Conservation (phyloP, 2,888 invertebrate species). For the Unio pictorum region DNA sequence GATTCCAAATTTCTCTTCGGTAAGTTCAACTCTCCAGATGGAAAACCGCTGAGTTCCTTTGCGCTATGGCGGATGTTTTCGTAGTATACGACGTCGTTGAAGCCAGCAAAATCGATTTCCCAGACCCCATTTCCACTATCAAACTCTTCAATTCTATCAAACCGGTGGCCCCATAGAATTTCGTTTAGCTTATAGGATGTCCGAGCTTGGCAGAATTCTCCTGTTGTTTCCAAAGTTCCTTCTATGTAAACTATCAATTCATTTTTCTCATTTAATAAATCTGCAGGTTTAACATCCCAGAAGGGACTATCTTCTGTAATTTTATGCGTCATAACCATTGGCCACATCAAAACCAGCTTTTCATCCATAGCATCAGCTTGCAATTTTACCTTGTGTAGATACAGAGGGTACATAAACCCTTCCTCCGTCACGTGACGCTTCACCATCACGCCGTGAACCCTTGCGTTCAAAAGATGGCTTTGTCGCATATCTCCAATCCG, state of each 20-base stretch:
- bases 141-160: slow-evolving; percentile 60
- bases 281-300: slow-evolving; percentile 90
- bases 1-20: slow-evolving; percentile 12
- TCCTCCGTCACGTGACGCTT: slow-evolving; percentile 51
- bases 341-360: slow-evolving; percentile 97
- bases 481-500: slow-evolving; percentile 71
- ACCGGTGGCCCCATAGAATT: slow-evolving; percentile 67
- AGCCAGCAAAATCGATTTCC: slow-evolving; percentile 58
- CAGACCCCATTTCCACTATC: slow-evolving; percentile 54
- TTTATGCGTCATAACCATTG: slow-evolving; percentile 94
- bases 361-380: slow-evolving; percentile 93
- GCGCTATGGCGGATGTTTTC: slow-evolving; percentile 47
- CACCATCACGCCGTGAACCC: slow-evolving; percentile 55
- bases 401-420: slow-evolving; percentile 71
- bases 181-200: slow-evolving; percentile 72
- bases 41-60: slow-evolving; percentile 36
- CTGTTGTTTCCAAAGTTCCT: slow-evolving; percentile 90
- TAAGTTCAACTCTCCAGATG: slow-evolving; percentile 13
- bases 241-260: slow-evolving; percentile 96
- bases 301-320: slow-evolving; percentile 92
- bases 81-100: slow-evolving; percentile 57
- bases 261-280: slow-evolving; percentile 82
- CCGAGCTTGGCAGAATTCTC: slow-evolving; percentile 72
- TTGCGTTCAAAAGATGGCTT: slow-evolving; percentile 78
- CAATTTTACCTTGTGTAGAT: slow-evolving; percentile 91